Evolutionary conservation across 2,113 vertebrate species (phyloP).

Genomic region (Stegostoma tigrinum): DNA sequence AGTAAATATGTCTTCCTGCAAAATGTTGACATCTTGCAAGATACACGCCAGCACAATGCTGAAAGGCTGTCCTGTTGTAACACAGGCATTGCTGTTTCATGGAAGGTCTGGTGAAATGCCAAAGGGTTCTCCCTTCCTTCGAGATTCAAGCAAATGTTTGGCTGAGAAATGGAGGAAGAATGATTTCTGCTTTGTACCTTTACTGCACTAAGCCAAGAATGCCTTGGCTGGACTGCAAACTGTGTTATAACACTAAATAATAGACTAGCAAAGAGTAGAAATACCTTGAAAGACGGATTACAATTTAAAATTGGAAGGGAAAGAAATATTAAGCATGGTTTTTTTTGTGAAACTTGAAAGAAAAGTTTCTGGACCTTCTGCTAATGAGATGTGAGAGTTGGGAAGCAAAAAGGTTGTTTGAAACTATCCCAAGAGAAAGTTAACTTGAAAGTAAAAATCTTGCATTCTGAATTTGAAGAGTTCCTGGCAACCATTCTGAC

Average conservation of each 20-base stretch:
- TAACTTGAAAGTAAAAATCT: not conserved
- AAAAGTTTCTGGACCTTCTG: not conserved
- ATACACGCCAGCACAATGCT: not conserved
- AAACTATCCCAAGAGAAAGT: not conserved
- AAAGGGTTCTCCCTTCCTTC: not conserved
- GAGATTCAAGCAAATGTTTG: not conserved
- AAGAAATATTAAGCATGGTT: slow-evolving; percentile 1
- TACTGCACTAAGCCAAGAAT: not conserved
- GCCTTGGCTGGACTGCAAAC: not conserved
- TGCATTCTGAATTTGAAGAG: not conserved
- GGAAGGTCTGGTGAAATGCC: not conserved
- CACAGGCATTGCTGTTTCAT: not conserved
- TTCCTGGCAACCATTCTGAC: not conserved
- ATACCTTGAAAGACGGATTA: not conserved
- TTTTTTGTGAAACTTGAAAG: slow-evolving; percentile 13
- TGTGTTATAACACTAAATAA: not conserved
- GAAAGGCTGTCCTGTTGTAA: not conserved
- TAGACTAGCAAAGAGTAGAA: not conserved
- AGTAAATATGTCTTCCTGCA: not conserved
- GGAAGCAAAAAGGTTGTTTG: not conserved
- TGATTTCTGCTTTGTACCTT: not conserved
- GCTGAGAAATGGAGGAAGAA: not conserved
- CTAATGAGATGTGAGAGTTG: not conserved
- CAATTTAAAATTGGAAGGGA: not conserved
- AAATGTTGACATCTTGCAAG: not conserved